phyloP scores from a whole-genome alignment of 2,888 invertebrate species.

The Polymixis flavicincta region DNA sequence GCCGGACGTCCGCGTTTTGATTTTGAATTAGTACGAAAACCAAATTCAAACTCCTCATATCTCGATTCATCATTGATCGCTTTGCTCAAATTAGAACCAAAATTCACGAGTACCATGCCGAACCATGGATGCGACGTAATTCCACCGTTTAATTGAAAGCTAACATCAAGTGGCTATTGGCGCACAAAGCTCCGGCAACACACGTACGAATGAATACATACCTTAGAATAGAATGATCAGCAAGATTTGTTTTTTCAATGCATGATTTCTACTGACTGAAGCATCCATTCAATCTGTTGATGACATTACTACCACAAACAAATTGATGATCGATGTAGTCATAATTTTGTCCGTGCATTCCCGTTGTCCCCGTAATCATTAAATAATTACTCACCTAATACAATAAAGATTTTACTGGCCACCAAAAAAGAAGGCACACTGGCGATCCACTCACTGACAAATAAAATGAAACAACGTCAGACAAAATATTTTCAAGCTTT shows the following conservation, averaged over 20 bases:
- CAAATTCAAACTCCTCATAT: not conserved
- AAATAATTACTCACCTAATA: not conserved
- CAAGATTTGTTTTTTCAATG: conserved; percentile 28
- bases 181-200: conserved; percentile 57
- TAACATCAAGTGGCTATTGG: conserved; percentile 66
- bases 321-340: not conserved
- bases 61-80: conserved; percentile 9
- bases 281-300: not conserved
- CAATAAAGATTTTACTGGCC: too few species aligned
- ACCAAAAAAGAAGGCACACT: not conserved
- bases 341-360: too few species aligned
- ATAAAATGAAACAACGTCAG: not conserved
- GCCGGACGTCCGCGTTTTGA: not conserved
- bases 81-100: conserved; percentile 40
- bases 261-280: not conserved
- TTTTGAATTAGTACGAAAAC: not conserved
- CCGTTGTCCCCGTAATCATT: too few species aligned
- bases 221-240: conserved; percentile 1
- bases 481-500: not conserved
- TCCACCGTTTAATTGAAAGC: conserved; percentile 72
- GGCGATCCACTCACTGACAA: not conserved
- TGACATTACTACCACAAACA: not conserved
- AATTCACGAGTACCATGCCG: conserved; percentile 37
- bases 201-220: conserved; percentile 16
- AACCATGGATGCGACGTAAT: conserved; percentile 50